phyloP scores from a whole-genome alignment of 1,140 invertebrate genomes.

The Chlorops oryzae region DNA sequence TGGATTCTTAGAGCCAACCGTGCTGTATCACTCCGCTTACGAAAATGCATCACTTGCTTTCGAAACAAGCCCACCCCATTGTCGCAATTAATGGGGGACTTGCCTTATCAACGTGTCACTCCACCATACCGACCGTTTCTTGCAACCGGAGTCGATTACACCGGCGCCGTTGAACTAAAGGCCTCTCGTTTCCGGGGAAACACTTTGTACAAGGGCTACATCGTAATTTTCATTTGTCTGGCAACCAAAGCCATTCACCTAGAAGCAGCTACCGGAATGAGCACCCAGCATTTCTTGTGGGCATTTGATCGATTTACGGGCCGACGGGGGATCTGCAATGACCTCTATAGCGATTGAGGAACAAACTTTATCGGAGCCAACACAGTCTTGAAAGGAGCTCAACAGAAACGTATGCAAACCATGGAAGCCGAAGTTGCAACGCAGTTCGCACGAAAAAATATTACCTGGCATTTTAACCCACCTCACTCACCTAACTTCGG shows the following conservation, averaged over 20 bases:
- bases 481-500: conserved; percentile 24
- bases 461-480: conserved; percentile 13
- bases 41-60: background rate
- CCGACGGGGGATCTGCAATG: conserved; percentile 18
- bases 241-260: conserved; percentile 9
- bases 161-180: no score
- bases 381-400: background rate
- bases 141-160: no score
- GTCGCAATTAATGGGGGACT: conserved; percentile 2
- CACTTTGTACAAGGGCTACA: conserved; percentile 3
- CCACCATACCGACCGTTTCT: no score
- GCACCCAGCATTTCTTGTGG: background rate
- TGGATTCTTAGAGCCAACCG: background rate
- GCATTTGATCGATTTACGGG: conserved; percentile 39
- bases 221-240: conserved; percentile 7
- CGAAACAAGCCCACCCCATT: background rate
- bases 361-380: conserved; percentile 27
- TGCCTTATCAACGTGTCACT: no score
- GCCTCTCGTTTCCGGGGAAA: background rate
- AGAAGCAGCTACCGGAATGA: conserved; percentile 1
- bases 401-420: background rate
- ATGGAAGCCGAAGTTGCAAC: background rate
- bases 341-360: conserved; percentile 23
- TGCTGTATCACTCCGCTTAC: background rate
- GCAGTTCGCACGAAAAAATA: background rate